These are phyloP conservation scores for Plotosus lineatus DNA, from an alignment of 2,113 vertebrate genomes.

Conservation along the genomic window DNA sequence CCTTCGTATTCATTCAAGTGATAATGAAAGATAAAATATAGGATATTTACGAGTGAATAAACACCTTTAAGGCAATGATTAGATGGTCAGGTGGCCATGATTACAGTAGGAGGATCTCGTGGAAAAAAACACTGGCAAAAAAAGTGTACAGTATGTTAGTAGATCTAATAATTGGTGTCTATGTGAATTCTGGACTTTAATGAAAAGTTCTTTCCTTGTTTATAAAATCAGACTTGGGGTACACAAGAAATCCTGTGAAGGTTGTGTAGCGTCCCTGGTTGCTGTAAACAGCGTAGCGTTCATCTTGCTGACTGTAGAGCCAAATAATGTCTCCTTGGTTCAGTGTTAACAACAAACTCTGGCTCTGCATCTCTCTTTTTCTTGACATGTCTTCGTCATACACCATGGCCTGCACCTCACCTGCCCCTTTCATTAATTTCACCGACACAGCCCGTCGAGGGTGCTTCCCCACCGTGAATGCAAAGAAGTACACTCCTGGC, in stretches of 20 bases:
- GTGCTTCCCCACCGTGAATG: slow-evolving; percentile 78
- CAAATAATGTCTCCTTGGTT: slow-evolving; percentile 68
- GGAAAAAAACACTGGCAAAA: too few relatives aligned
- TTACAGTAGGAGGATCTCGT: too few relatives aligned
- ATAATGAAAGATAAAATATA: too few relatives aligned
- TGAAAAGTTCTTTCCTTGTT: slow-evolving; percentile 56
- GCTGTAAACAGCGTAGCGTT: slow-evolving; percentile 76
- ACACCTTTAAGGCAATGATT: too few relatives aligned
- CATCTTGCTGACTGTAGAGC: slow-evolving; percentile 78
- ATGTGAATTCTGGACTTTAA: slow-evolving; percentile 37
- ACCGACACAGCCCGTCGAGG: slow-evolving; percentile 74
- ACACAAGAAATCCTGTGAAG: slow-evolving; percentile 78
- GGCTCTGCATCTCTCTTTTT: slow-evolving; percentile 77
- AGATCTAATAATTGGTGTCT: neutral
- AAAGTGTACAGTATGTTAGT: neutral
- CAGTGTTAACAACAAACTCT: slow-evolving; percentile 74
- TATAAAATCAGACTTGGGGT: slow-evolving; percentile 58
- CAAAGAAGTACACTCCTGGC: slow-evolving; percentile 75
- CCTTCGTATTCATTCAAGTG: too few relatives aligned
- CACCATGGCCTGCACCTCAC: slow-evolving; percentile 77
- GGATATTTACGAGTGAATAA: too few relatives aligned
- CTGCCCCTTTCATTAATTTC: slow-evolving; percentile 75
- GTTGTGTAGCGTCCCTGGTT: slow-evolving; percentile 79
- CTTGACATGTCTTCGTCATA: slow-evolving; percentile 76
- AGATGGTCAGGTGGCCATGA: too few relatives aligned